Evolutionary conservation across 2,888 invertebrate genomes (phyloP).

Genomic region (Helleia helle): DNA sequence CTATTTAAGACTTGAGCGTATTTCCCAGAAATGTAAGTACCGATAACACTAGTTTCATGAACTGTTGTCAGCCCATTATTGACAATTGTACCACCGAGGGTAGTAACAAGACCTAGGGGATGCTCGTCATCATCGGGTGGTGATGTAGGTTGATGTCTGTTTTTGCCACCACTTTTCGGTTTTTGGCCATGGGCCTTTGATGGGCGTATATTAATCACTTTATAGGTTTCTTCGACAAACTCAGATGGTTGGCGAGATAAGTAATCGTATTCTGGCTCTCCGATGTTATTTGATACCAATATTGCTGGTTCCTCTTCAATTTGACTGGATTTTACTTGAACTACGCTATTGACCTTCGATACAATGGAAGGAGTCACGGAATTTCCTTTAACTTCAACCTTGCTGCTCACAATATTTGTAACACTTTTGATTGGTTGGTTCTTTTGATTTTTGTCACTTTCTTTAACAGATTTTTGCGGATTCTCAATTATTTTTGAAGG

Average conservation of each 20-base stretch:
- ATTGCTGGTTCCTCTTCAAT: conserved; percentile 73
- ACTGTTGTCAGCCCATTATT: conserved; percentile 88
- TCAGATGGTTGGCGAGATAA: conserved; percentile 89
- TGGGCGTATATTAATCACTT: conserved; percentile 86
- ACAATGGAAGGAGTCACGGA: conserved; percentile 36
- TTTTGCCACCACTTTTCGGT: conserved; percentile 58
- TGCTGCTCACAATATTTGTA: conserved; percentile 55
- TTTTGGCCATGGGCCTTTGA: conserved; percentile 69
- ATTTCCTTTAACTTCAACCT: conserved; percentile 65
- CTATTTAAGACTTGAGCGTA: conserved; percentile 91
- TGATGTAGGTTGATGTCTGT: conserved; percentile 54
- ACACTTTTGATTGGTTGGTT: conserved; percentile 47
- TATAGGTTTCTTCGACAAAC: conserved; percentile 88
- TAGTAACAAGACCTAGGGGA: conserved; percentile 87
- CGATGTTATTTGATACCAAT: conserved; percentile 79
- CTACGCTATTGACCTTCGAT: conserved; percentile 69
- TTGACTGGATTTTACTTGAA: conserved; percentile 67
- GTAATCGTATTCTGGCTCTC: conserved; percentile 88
- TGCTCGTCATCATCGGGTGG: conserved; percentile 76
- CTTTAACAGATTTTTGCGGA: conserved; percentile 41
- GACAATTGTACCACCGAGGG: conserved; percentile 87
- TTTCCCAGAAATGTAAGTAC: conserved; percentile 90
- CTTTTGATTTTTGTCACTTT: conserved; percentile 43
- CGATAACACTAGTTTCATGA: conserved; percentile 91
- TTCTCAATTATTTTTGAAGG: conserved; percentile 63